Conservation (phyloP, 2,888 invertebrate species). For the Pyrrhia umbra region DNA sequence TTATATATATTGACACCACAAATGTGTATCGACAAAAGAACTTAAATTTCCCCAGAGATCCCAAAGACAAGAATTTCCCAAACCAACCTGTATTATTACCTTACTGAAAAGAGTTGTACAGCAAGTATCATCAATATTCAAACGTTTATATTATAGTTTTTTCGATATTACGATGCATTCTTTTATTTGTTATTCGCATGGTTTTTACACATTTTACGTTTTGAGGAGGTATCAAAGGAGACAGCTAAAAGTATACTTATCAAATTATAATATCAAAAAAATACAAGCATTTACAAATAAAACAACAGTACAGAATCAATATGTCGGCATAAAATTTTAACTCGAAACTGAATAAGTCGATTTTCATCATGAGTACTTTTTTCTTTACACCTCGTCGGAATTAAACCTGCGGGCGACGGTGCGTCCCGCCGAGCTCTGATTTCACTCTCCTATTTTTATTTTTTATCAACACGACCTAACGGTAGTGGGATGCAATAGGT, state of each 20-base stretch:
- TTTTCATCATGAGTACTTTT: constrained; percentile 32
- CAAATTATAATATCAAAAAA: no score
- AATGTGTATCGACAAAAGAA: neutral
- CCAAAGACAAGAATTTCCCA: neutral
- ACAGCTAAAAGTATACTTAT: no score
- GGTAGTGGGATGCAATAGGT: constrained; percentile 75
- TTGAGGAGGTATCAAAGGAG: no score
- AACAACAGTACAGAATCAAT: constrained; percentile 1
- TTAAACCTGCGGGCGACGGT: constrained; percentile 48
- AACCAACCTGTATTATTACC: constrained; percentile 1
- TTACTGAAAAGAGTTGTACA: neutral
- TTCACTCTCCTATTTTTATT: constrained; percentile 80
- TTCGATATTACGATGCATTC: neutral
- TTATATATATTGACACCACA: neutral
- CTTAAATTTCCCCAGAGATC: constrained; percentile 37
- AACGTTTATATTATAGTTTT: no score
- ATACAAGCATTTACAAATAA: no score
- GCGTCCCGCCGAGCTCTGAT: constrained; percentile 74
- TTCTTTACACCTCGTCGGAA: constrained; percentile 23
- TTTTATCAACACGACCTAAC: constrained; percentile 84
- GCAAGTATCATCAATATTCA: neutral
- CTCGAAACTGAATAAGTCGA: constrained; percentile 15
- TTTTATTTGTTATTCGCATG: neutral
- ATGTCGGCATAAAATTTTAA: constrained; percentile 10
- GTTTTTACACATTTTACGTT: no score